Base-by-base conservation (phyloP, 2,797 vertebrate species). In the Syngnathus acus region DNA sequence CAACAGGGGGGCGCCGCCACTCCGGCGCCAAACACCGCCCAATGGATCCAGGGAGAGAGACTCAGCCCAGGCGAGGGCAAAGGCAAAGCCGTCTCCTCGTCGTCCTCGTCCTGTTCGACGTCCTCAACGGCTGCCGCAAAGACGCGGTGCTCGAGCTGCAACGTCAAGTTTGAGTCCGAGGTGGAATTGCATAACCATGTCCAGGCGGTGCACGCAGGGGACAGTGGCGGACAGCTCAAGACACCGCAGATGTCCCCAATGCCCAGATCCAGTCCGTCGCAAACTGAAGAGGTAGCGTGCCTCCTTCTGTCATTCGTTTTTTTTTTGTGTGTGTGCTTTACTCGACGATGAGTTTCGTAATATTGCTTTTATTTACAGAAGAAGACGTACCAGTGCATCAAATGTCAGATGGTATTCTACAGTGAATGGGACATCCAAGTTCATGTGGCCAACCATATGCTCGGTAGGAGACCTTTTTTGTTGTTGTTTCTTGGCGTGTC, bases 371-470 rank as follows among this genome's bases (percentile, higher is more conserved):
- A 84, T 74, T 90, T 86, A 86, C 91, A 99, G 97, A 99, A 99
- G 92, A 99, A 99, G 93, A 99, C 97, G 50, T 99, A 99, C 89
- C 97, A 99, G 86, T 99, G 97, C 92, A 99, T 99, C 92, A 99
- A 99, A 91, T 99, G 97, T 92, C 97, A 99, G 93, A 99, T 98
- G 97, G 96, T 99, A 79, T 99, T 99, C 93, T 97, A 99, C 93
- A 99, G 96, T 75, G 97, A 99, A 89, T 98, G 97, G 97, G 97
- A 99, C 91, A 99, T 99, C 87, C 97, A 99, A 84, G 96, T 99
- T 85, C 97, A 99, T 75, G 97, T 99, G 88, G 97, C 97, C 86
- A 99, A 99, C 85, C 97, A 99, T 91, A 99, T 99, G 97, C 96
- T 99, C 84, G 97, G 96, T 99, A 94, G 94, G 97, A 88, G 11